A percentile compares a stretch with the other conserved stretches of the same genome.
Evolutionary conservation across 2,888 invertebrate species (phyloP).

Genomic region (Athripsodes cinereus): DNA sequence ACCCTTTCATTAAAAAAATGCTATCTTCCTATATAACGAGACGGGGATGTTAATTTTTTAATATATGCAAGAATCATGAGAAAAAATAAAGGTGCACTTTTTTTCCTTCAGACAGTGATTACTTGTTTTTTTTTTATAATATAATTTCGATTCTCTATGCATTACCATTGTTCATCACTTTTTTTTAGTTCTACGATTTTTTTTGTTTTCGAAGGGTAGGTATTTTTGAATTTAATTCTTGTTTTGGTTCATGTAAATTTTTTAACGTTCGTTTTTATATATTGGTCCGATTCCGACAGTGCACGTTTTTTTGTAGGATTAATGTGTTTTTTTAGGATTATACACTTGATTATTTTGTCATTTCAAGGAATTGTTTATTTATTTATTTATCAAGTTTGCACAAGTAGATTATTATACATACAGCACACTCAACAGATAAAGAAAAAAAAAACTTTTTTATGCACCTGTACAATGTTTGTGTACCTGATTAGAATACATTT

Average conservation of each 20-base stretch:
- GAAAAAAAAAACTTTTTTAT: too few species aligned
- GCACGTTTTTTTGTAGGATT: neutral
- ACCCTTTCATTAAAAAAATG: neutral
- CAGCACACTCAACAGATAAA: too few species aligned
- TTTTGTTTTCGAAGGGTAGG: constrained; percentile 8
- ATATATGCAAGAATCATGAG: constrained; percentile 24
- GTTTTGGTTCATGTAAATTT: neutral
- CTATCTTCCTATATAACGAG: too few species aligned
- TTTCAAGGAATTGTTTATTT: too few species aligned
- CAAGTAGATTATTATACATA: too few species aligned
- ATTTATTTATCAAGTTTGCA: too few species aligned
- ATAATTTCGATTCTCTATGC: too few species aligned
- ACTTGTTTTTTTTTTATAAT: neutral
- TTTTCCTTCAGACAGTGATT: neutral
- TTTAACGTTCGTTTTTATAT: neutral
- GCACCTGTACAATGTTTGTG: too few species aligned
- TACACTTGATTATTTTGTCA: too few species aligned
- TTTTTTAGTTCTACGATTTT: neutral
- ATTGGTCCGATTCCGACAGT: neutral
- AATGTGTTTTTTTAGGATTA: too few species aligned
- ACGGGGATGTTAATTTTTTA: constrained; percentile 27
- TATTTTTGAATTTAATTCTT: neutral
- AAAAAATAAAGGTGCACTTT: constrained; percentile 17
- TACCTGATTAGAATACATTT: too few species aligned
- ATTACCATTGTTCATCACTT: too few species aligned